These are phyloP conservation scores for Thecophora atra DNA, from an alignment of 2,888 invertebrate species.

Conservation along the genomic window DNA sequence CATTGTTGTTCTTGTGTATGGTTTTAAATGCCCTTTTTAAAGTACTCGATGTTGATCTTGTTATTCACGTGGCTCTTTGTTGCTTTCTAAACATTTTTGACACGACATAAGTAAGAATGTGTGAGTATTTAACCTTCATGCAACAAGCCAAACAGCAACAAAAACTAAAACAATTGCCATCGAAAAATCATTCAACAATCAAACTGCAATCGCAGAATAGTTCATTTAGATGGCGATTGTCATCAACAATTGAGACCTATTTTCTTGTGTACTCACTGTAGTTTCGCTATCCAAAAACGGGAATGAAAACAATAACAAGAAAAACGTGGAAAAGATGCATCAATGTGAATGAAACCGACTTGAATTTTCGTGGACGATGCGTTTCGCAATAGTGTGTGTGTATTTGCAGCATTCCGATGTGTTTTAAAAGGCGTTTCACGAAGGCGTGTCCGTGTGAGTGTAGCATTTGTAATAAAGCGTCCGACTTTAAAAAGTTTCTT, in stretches of 20 bases:
- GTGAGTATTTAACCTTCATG: no score
- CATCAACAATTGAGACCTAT: background rate
- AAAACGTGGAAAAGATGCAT: conserved; percentile 1
- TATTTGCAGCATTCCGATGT: no score
- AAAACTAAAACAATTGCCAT: no score
- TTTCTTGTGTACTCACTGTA: background rate
- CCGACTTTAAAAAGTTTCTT: background rate
- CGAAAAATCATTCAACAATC: background rate
- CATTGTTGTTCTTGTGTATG: no score
- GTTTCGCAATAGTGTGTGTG: background rate
- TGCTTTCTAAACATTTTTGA: background rate
- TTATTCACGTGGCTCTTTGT: background rate
- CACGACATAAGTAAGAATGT: no score
- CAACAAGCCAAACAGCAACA: background rate
- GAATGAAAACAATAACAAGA: conserved; percentile 9
- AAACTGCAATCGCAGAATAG: background rate
- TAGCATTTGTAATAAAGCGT: no score
- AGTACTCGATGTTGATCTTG: no score
- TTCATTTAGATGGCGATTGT: no score
- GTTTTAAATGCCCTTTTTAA: no score
- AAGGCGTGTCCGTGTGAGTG: no score
- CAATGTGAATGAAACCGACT: background rate
- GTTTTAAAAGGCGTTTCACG: background rate
- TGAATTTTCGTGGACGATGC: background rate
- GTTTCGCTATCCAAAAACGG: background rate